These are phyloP conservation scores for Coleophora flavipennella DNA, from an alignment of 2,888 invertebrate species.

Conservation along the genomic window DNA sequence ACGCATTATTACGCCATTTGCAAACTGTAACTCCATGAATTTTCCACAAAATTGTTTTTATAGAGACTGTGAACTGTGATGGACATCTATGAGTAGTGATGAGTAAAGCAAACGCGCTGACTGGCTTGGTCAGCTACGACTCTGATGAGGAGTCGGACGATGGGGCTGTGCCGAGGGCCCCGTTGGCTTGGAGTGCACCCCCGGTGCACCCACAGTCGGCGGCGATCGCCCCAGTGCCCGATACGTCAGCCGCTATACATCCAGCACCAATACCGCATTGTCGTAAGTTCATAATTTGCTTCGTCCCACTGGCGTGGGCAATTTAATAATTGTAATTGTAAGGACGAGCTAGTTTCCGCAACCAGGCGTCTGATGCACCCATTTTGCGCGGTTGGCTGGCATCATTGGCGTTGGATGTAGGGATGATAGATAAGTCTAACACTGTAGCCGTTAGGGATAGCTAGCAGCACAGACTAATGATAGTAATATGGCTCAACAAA, in stretches of 20 bases:
- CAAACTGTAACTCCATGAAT: not conserved
- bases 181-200: slow-evolving; percentile 3
- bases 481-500: too few species aligned
- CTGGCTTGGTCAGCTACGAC: slow-evolving; percentile 49
- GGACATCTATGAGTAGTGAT: slow-evolving; percentile 18
- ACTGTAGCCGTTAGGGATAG: too few species aligned
- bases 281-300: slow-evolving; percentile 34
- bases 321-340: too few species aligned
- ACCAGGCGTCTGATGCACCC: too few species aligned
- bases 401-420: too few species aligned
- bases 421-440: too few species aligned
- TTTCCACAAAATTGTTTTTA: not conserved
- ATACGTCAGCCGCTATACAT: slow-evolving; percentile 31
- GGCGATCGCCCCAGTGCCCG: slow-evolving; percentile 11
- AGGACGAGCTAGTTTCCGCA: too few species aligned
- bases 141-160: slow-evolving; percentile 56
- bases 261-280: slow-evolving; percentile 59
- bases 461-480: too few species aligned
- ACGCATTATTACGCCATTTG: not conserved
- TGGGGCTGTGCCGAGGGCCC: slow-evolving; percentile 7
- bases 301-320: too few species aligned
- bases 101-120: slow-evolving; percentile 56
- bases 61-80: not conserved
- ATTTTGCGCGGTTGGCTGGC: too few species aligned
- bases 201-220: slow-evolving; percentile 9